Conservation (phyloP, 1,140 invertebrate genomes). For the Bombus fervidus region DNA sequence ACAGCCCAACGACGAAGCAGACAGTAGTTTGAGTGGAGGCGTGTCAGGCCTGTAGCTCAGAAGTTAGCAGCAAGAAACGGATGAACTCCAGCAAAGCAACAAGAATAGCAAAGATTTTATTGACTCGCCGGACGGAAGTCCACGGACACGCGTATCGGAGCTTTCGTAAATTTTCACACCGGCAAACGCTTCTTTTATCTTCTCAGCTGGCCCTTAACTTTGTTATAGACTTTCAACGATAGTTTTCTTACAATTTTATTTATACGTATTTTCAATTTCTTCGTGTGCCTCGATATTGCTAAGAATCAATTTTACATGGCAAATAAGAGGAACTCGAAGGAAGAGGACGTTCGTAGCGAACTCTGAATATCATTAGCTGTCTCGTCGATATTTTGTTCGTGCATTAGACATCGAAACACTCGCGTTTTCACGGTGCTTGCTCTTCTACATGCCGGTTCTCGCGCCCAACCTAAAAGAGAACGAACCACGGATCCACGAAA, state of each 20-base stretch:
- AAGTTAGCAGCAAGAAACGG: background rate
- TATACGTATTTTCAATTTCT: background rate
- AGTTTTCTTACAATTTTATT: constrained; percentile 9
- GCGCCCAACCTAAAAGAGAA: background rate
- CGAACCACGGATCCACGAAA: background rate
- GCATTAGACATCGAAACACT: background rate
- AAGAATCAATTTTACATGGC: background rate
- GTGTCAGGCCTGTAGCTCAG: background rate
- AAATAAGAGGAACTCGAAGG: no score
- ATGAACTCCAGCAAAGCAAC: background rate
- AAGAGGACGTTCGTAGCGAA: background rate
- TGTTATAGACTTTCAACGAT: constrained; percentile 1
- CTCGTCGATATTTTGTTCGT: constrained; percentile 6
- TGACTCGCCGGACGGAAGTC: background rate
- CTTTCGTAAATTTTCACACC: background rate
- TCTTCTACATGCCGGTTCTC: background rate
- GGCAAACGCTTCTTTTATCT: background rate
- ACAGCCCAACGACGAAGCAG: background rate
- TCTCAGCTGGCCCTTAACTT: background rate
- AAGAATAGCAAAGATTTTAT: background rate
- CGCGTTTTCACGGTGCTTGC: constrained; percentile 6
- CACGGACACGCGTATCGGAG: background rate
- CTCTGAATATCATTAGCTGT: background rate
- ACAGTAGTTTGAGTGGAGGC: background rate
- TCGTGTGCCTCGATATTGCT: background rate